Evolutionary conservation across 1,140 invertebrate genomes (phyloP).

Genomic region (Bombyx mandarina): DNA sequence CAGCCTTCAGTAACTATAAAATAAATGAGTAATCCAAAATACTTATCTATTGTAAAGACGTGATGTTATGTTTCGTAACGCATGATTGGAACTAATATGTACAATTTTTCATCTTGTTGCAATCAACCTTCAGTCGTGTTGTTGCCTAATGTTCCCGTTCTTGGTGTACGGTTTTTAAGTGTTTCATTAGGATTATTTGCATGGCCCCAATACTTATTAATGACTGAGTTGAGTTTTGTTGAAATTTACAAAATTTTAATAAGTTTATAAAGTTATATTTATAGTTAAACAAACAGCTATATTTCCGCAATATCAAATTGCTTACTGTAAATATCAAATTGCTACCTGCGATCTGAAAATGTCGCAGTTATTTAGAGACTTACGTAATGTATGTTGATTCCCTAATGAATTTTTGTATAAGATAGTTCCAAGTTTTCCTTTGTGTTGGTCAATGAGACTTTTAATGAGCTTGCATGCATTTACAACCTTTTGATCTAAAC

Average conservation of each 20-base stretch:
- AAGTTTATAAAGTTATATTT: no score
- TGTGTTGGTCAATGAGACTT: constrained; percentile 5
- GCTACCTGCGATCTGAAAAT: no score
- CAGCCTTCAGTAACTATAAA: no score
- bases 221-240: no score
- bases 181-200: no score
- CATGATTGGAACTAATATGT: constrained; percentile 21
- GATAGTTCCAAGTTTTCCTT: constrained; percentile 3
- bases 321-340: no score
- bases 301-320: no score
- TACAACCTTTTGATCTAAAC: constrained; percentile 6
- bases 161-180: not conserved
- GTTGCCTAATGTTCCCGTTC: constrained; percentile 8
- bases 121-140: constrained; percentile 17
- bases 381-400: not conserved
- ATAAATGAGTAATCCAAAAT: no score
- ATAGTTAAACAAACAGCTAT: no score
- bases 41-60: constrained; percentile 6
- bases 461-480: constrained; percentile 6
- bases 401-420: constrained; percentile 4
- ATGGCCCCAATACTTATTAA: no score
- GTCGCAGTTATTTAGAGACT: no score
- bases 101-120: constrained; percentile 26
- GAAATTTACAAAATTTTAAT: no score
- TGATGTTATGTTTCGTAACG: constrained; percentile 16